Evolutionary conservation across 2,888 invertebrate genomes (phyloP), one percentile per base, ranked within the genome.

Genomic region (Himalopsyche tibetana): DNA sequence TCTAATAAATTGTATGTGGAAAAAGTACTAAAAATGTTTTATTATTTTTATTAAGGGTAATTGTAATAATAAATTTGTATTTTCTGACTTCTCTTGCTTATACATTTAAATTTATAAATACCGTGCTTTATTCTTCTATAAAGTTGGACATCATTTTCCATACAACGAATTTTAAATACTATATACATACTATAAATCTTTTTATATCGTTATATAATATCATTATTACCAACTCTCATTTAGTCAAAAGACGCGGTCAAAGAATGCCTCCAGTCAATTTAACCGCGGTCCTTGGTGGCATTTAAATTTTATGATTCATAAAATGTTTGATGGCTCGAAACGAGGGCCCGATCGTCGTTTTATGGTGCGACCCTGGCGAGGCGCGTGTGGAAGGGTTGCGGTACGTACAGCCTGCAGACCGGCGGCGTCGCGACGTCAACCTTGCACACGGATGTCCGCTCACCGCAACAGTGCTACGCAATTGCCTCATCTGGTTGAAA

Each of bases 401-500:
- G 63, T 63, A 28, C 28, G 63, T 28, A 63, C 19, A 63, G 63
- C 63, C 80, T 80, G 12, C 11, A 36, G 6, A 80, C 38, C 40
- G 80, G 8, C 42, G 42, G 80, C 80, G 40, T 80, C 80, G 80
- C 69, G 45, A 51, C 79, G 40, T 83, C 63, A 40, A 15, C 19
- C 40, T 42, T 74, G 38, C 79, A 74, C 79, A 40, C 79, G 69
- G 85, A 86, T 45, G 40, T 81, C 83, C 83, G 83, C 55, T 56
- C 63, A 42, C 55, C 83, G 84, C 86, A 19, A 8, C 63, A 19
- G 19, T 19, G 28, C 63, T 74, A 81, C 86, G 86, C 86, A 86
- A 84, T 86, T 86, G 83, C 86, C 84, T 83, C 84, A 81, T 83
- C 83, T 86, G 85, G 83, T 5, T 15, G 2, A 4, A 15, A 12